Conservation (phyloP, 2,888 invertebrate genomes). For the Eupsilia transversa region DNA sequence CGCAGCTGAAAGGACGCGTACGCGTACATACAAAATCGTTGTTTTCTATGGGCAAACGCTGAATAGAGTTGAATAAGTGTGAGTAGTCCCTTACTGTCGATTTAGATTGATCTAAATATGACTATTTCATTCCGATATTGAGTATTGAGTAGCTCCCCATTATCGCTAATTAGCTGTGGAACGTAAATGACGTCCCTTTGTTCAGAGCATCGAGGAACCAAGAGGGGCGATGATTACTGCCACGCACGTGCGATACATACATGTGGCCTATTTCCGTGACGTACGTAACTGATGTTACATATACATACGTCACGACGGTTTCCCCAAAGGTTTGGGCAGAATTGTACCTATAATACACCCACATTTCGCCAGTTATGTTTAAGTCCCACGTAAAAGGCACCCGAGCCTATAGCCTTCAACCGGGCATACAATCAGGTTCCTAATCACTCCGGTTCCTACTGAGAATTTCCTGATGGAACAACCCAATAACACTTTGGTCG, state of each 20-base stretch:
- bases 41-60: no score
- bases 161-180: constrained; percentile 3
- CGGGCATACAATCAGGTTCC: not conserved
- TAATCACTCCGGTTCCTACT: not conserved
- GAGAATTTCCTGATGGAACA: not conserved
- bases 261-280: constrained; percentile 14
- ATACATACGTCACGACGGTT: not conserved
- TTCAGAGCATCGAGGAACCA: constrained; percentile 1
- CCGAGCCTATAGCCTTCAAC: not conserved
- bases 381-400: not conserved
- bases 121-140: not conserved
- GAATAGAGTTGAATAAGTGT: no score
- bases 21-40: no score
- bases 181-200: constrained; percentile 17
- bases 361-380: not conserved
- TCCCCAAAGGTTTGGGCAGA: not conserved
- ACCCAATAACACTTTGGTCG: not conserved
- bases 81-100: no score
- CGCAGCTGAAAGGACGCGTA: no score
- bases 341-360: not conserved
- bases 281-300: not conserved
- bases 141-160: no score
- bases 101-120: not conserved
- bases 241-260: constrained; percentile 15
- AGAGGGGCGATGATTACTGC: not conserved